phyloP scores from a whole-genome alignment of 2,113 vertebrate species.

The Chroicocephalus ridibundus region DNA sequence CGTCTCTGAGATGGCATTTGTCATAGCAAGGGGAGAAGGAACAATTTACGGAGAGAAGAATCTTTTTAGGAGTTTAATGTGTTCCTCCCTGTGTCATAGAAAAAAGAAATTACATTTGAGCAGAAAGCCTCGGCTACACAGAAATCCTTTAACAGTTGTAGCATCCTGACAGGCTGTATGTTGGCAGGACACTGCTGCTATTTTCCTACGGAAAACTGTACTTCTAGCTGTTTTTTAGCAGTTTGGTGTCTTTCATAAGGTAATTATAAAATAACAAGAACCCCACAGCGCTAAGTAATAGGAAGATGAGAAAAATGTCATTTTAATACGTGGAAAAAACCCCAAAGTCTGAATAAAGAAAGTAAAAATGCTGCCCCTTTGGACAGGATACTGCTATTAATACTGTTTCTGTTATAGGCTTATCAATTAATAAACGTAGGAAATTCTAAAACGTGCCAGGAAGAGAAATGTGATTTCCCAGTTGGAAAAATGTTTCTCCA shows the following conservation, averaged over 20 bases:
- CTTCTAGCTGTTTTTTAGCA: background rate
- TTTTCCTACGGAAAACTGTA: conserved; percentile 13
- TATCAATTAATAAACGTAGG: background rate
- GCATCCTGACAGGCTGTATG: background rate
- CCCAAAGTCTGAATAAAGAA: background rate
- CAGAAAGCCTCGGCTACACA: background rate
- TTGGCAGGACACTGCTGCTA: background rate
- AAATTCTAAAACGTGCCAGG: background rate
- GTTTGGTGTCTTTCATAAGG: background rate
- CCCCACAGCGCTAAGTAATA: background rate
- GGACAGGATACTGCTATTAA: background rate
- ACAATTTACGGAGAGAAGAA: background rate
- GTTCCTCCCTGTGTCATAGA: background rate
- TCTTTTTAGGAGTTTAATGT: background rate
- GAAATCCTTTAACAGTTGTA: background rate
- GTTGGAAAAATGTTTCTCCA: background rate
- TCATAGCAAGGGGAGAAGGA: background rate
- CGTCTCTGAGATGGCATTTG: background rate
- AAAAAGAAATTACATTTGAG: background rate
- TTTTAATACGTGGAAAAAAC: background rate
- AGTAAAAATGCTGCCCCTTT: background rate
- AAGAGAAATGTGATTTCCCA: background rate
- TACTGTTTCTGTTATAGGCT: background rate
- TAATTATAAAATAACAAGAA: conserved; percentile 39
- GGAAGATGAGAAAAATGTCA: conserved; percentile 18